Evolutionary conservation across 2,113 vertebrate genomes (phyloP), one percentile per base, ranked within the genome.

Genomic region (Eudorcas thomsonii): DNA sequence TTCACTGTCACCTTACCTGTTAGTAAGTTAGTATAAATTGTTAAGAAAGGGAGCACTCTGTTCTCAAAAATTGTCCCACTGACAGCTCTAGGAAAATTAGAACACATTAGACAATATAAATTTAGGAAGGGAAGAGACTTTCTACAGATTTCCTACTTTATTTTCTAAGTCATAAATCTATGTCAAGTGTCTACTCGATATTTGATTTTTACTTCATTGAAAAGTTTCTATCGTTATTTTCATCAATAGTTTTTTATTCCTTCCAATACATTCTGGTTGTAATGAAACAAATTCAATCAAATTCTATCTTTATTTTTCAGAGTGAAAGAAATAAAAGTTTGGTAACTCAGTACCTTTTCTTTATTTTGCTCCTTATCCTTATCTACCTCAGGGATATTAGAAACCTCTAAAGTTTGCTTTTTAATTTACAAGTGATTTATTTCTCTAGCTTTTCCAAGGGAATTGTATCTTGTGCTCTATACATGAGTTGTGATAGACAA

Each of bases 211-310:
- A 94, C 1, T 52, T 17, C 54, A 90, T 30, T 62, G 26, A 90
- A 95, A 97, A 90, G 52, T 11, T 62, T 83, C n/a, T 64, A 7
- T 45, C 95, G 25, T 54, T 93, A 36, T 82, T 94, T 94, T 90
- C 0, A 62, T 50, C 25, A 84, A 62, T 0, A 43, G 13, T 43
- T 80, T 85, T 62, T 95, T 87, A 90, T 90, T 88, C 19, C 57
- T 95, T 84, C 8, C 1, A 45, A 59, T 64, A 90, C 23, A 93
- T 86, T 60, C 50, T 93, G 36, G 6, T 62, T 74, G 25, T 48
- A 83, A 91, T 71, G 13, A 86, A 93, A 91, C 52, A 67, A 81
- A 54, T n/a, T 54, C 62, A 54, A 60, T 86, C 12, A 93, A 64
- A 60, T 54, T 90, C 2, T 43, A 71, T 50, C 25, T 90, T 82